Evolutionary conservation across 2,888 invertebrate species (phyloP).

Genomic region (Zootermopsis nevadensis): DNA sequence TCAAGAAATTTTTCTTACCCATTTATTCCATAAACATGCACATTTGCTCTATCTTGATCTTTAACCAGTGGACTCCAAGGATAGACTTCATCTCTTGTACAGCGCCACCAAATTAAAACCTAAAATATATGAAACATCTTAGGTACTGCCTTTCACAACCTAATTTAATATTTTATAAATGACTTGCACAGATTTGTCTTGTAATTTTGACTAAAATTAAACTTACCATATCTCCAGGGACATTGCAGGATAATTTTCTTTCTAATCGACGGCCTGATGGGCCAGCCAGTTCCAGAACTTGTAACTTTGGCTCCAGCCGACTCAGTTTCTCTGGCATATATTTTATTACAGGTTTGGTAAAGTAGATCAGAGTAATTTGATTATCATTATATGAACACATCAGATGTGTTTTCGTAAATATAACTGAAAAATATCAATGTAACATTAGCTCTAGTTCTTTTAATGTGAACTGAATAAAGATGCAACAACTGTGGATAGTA

Average conservation of each 20-base stretch:
- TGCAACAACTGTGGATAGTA: too few relatives aligned
- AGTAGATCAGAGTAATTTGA: conserved; percentile 75
- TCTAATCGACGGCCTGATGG: conserved; percentile 68
- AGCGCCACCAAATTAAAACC: conserved; percentile 87
- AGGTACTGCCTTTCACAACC: background rate
- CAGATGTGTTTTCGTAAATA: conserved; percentile 74
- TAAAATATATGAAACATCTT: conserved; percentile 13
- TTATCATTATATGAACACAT: conserved; percentile 77
- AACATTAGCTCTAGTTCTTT: too few relatives aligned
- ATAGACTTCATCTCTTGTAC: conserved; percentile 86
- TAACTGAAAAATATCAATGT: conserved; percentile 66
- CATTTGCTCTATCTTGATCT: conserved; percentile 88
- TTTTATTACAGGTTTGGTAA: conserved; percentile 70
- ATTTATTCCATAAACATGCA: conserved; percentile 81
- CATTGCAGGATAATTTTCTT: conserved; percentile 66
- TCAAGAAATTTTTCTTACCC: conserved; percentile 66
- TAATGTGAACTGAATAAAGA: too few relatives aligned
- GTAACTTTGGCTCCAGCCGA: conserved; percentile 76
- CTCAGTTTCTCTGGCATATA: conserved; percentile 71
- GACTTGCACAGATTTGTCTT: background rate
- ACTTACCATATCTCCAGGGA: conserved; percentile 66
- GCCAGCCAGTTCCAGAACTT: conserved; percentile 69
- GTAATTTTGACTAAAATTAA: background rate
- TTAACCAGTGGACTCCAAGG: conserved; percentile 91
- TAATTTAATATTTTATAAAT: background rate